Evolutionary conservation across 2,113 vertebrate genomes (phyloP).

Genomic region (Empidonax alnorum): DNA sequence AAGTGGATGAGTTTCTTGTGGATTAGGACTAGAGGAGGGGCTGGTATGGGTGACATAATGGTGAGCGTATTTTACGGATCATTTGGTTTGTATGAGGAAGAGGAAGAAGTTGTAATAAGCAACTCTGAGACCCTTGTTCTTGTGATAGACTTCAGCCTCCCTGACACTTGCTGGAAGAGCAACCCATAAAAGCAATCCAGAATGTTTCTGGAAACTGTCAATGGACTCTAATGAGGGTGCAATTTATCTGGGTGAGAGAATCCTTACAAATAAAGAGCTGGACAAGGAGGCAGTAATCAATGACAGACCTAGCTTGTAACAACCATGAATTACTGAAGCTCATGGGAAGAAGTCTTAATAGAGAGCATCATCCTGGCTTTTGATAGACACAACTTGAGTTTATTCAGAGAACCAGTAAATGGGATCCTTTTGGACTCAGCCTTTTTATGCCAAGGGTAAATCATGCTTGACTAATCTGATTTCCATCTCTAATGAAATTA

Average conservation of each 20-base stretch:
- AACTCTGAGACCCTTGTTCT: neutral
- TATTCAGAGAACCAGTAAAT: neutral
- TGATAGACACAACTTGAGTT: neutral
- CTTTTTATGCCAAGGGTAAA: neutral
- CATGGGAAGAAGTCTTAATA: neutral
- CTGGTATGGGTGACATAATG: neutral
- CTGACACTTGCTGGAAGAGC: neutral
- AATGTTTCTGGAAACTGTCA: neutral
- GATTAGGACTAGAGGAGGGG: neutral
- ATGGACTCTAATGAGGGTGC: neutral
- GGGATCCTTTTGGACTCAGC: neutral
- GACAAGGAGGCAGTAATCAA: neutral
- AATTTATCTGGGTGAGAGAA: neutral
- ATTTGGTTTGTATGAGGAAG: neutral
- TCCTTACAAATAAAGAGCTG: neutral
- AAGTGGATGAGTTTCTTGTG: neutral
- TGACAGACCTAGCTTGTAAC: neutral
- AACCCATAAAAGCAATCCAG: neutral
- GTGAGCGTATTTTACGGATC: rapidly evolving
- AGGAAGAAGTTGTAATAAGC: neutral
- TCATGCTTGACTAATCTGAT: neutral
- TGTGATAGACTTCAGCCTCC: neutral
- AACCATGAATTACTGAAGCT: neutral
- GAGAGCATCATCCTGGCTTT: neutral
- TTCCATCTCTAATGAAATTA: neutral